Evolutionary conservation across 1,140 invertebrate genomes (phyloP).

Genomic region (Tetragonula clypearis): DNA sequence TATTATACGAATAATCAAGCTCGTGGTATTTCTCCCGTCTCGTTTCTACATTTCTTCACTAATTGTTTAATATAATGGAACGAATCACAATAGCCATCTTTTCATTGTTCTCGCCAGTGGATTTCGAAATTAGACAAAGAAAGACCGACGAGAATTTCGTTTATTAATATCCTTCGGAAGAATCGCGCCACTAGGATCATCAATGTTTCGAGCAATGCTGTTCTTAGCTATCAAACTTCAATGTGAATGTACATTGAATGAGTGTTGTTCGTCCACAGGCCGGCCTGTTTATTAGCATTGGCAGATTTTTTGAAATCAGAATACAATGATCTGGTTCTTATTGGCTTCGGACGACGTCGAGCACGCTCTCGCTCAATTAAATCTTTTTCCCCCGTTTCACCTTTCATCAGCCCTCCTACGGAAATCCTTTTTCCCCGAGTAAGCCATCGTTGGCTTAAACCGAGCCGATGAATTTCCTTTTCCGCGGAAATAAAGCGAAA

Average conservation of each 20-base stretch:
- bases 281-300: neutral
- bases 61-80: neutral
- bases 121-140: neutral
- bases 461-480: constrained; percentile 39
- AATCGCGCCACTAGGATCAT: neutral
- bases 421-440: constrained; percentile 39
- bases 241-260: neutral
- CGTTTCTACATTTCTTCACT: neutral
- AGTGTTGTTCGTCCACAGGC: neutral
- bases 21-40: neutral
- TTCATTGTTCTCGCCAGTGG: neutral
- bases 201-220: neutral
- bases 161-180: neutral
- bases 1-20: neutral
- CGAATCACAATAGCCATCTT: neutral
- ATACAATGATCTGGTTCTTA: constrained; percentile 40
- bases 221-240: neutral
- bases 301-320: constrained; percentile 3
- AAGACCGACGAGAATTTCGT: neutral
- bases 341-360: constrained; percentile 45
- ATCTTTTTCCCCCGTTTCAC: constrained; percentile 62
- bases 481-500: constrained; percentile 45
- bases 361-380: constrained; percentile 70
- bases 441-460: constrained; percentile 37
- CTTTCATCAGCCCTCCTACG: constrained; percentile 59